Percentiles rank a stretch among this genome's conserved stretches.
Conservation (phyloP, 2,888 invertebrate genomes). For the Melieria picta region DNA sequence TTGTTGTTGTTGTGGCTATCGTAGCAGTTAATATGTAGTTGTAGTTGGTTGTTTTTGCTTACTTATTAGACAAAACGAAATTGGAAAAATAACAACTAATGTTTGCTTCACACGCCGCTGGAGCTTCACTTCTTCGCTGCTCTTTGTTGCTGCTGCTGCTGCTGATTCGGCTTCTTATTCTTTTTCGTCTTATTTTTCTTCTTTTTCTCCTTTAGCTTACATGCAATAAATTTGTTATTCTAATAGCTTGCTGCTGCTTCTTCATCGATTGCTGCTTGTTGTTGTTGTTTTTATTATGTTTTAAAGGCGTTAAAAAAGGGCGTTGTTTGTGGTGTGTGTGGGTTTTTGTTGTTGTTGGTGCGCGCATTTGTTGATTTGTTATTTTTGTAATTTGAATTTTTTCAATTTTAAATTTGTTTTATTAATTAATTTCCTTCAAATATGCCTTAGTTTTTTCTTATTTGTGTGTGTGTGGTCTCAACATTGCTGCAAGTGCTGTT, state of each 20-base stretch:
- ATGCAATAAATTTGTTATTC: slow-evolving; percentile 1
- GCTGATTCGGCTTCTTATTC: slow-evolving; percentile 9
- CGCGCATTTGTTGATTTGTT: neutral
- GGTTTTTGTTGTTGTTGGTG: slow-evolving; percentile 11
- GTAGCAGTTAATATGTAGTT: slow-evolving; percentile 11
- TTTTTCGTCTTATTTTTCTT: neutral
- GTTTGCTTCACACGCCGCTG: slow-evolving; percentile 9
- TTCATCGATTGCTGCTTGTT: neutral
- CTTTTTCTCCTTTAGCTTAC: neutral
- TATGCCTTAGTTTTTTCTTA: too few species aligned
- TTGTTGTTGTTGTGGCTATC: neutral
- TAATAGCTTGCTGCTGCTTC: slow-evolving; percentile 4
- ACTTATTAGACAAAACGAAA: slow-evolving; percentile 17
- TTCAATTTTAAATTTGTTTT: neutral
- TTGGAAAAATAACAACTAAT: slow-evolving; percentile 29
- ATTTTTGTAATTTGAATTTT: slow-evolving; percentile 2
- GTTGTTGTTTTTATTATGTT: neutral
- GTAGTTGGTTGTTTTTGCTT: neutral
- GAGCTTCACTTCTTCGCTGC: slow-evolving; percentile 5
- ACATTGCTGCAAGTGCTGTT: too few species aligned
- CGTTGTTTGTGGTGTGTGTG: slow-evolving; percentile 13
- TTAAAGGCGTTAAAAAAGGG: slow-evolving; percentile 31
- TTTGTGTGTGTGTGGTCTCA: too few species aligned
- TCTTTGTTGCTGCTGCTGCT: slow-evolving; percentile 1
- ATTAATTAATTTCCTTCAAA: neutral